Evolutionary conservation across 2,888 invertebrate species (phyloP), one percentile per base, ranked within the genome.

Genomic region (Eueremaeus valkanovi): DNA sequence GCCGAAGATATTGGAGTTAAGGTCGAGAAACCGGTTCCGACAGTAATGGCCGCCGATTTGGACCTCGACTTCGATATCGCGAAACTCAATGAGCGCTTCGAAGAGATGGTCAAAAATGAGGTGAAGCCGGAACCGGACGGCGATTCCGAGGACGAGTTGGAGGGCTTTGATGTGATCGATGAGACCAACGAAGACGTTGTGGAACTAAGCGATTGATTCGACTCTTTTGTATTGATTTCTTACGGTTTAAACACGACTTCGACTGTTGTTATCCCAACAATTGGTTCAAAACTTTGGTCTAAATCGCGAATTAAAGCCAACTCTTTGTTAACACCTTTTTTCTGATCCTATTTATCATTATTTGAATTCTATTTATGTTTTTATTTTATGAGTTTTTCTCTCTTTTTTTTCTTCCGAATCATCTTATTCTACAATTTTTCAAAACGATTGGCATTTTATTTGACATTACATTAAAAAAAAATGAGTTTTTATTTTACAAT

Each of bases 101-200:
- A 24, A 27, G 24, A 3, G 11, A 27, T 55, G 55, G 55, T 27
- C 11, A 55, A 55, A 27, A 27, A 55, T 0, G 55, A 55, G 6
- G 8, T 2, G n/a, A n/a, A n/a, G 11, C 1, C 13, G 0, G 55
- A 55, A 13, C 21, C 51, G 29, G 58, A 9, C 11, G 33, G 9
- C n/a, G 63, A 63, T 1, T 1, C 1, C 8, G 31, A 33, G 31
- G 63, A 63, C 63, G 31, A 29, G 31, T 63, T 63, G 63, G 63
- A 63, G 3, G 63, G 63, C 63, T 63, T 63, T 16, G 63, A 63
- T 63, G 63, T 63, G n/a, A 63, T 63, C 63, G 63, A 63, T 36
- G 29, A 29, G 3, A 29, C 29, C 18, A 63, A 63, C n/a, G 29
- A 63, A 18, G 63, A 58, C 24, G n/a, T 36, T 9, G 33, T 63